Percentiles rank a stretch among this genome's conserved stretches.
phyloP scores from a whole-genome alignment of 2,113 vertebrate species.

The Oncorhynchus kisutch region DNA sequence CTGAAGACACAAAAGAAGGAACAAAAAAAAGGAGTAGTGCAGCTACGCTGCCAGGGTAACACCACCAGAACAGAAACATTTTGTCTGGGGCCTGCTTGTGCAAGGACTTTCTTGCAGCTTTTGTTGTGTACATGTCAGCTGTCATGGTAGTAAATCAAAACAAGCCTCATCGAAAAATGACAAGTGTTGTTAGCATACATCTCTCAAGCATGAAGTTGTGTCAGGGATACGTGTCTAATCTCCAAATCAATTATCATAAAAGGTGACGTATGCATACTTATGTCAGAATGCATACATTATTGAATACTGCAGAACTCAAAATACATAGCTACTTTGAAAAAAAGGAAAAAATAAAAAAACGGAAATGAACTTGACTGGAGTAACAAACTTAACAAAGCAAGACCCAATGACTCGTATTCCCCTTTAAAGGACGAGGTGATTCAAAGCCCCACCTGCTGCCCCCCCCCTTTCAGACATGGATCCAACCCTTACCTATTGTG shows the following conservation, averaged over 20 bases:
- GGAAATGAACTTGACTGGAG: slow-evolving; percentile 55
- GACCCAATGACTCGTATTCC: slow-evolving; percentile 80
- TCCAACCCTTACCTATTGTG: slow-evolving; percentile 96
- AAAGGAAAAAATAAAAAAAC: slow-evolving; percentile 30
- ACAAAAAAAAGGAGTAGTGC: too few relatives aligned
- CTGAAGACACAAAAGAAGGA: too few relatives aligned
- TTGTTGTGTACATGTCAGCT: not conserved
- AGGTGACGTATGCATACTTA: slow-evolving; percentile 62
- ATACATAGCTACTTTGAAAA: slow-evolving; percentile 56
- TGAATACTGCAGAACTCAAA: slow-evolving; percentile 75
- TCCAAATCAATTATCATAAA: too few relatives aligned
- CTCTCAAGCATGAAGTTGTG: slow-evolving; percentile 63
- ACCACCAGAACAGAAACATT: not conserved
- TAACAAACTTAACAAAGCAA: slow-evolving; percentile 69
- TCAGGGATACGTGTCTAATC: slow-evolving; percentile 15
- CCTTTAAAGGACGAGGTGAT: slow-evolving; percentile 90
- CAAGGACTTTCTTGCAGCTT: not conserved
- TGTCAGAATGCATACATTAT: slow-evolving; percentile 68
- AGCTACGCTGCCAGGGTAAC: not conserved
- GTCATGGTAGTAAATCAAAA: not conserved
- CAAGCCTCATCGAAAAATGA: not conserved
- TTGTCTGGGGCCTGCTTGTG: not conserved
- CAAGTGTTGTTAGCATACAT: slow-evolving; percentile 57
- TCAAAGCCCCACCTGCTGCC: slow-evolving; percentile 75
- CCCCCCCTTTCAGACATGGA: slow-evolving; percentile 85